Conservation (phyloP, 1,140 invertebrate genomes). For the Caenorhabditis briggsae region DNA sequence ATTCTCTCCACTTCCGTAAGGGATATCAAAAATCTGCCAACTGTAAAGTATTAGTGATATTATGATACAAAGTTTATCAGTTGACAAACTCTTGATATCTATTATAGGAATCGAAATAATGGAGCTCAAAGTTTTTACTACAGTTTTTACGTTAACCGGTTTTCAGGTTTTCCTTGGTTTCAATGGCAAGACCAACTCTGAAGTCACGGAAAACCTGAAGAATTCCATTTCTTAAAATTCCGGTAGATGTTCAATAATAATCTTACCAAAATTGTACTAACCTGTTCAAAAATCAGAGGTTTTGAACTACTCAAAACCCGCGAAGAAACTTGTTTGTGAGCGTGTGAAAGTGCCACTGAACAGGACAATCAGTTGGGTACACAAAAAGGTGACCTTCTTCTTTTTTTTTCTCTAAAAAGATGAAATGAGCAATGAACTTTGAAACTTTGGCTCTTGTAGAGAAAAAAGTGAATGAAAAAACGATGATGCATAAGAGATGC, state of each 20-base stretch:
- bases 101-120: no score
- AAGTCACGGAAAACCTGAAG: background rate
- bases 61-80: no score
- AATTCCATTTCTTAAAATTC: background rate
- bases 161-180: no score
- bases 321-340: slow-evolving; percentile 7
- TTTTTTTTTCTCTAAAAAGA: background rate
- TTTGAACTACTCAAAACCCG: no score
- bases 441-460: slow-evolving; percentile 4
- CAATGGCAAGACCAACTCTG: no score
- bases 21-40: no score
- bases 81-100: no score
- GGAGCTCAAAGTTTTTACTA: no score
- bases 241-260: no score
- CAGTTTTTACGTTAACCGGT: no score
- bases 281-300: background rate
- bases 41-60: no score
- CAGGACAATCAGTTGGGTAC: slow-evolving; percentile 41
- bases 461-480: slow-evolving; percentile 3
- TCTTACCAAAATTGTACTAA: background rate
- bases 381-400: background rate
- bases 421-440: slow-evolving; percentile 37
- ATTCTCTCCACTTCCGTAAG: no score
- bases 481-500: background rate
- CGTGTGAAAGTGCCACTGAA: slow-evolving; percentile 31